Conservation (phyloP, 2,797 vertebrate species). For the Cuculus canorus region DNA sequence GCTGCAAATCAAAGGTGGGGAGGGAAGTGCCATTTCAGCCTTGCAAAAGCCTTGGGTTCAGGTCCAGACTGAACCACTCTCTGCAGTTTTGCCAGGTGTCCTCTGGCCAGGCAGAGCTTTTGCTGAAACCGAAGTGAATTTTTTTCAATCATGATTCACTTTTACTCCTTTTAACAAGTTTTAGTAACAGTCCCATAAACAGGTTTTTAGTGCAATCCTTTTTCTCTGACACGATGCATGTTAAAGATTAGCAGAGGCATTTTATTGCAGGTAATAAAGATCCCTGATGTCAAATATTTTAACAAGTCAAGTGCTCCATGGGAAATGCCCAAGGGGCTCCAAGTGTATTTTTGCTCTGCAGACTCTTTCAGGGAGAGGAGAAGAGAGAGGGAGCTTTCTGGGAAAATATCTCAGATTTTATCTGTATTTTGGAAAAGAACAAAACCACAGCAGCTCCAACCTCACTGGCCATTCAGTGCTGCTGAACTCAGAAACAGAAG, state of each 20-base stretch:
- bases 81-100: neutral
- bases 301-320: constrained; percentile 23
- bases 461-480: accelerated
- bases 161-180: constrained; percentile 45
- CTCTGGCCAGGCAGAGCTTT: neutral
- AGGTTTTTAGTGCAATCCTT: constrained; percentile 50
- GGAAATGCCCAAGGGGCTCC: constrained; percentile 38
- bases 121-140: neutral
- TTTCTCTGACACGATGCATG: constrained; percentile 30
- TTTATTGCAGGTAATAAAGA: constrained; percentile 68
- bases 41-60: neutral
- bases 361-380: neutral
- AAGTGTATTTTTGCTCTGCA: neutral
- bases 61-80: accelerated
- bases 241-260: constrained; percentile 63
- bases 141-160: constrained; percentile 21
- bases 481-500: neutral
- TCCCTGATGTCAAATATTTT: constrained; percentile 46
- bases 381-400: neutral
- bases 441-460: neutral
- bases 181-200: constrained; percentile 44
- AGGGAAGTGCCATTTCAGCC: neutral
- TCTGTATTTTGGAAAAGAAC: neutral
- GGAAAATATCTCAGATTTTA: constrained; percentile 32
- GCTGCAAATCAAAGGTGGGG: neutral